These are phyloP conservation scores for Oreochromis mossambicus DNA, from an alignment of 2,797 vertebrate genomes.

Conservation along the genomic window DNA sequence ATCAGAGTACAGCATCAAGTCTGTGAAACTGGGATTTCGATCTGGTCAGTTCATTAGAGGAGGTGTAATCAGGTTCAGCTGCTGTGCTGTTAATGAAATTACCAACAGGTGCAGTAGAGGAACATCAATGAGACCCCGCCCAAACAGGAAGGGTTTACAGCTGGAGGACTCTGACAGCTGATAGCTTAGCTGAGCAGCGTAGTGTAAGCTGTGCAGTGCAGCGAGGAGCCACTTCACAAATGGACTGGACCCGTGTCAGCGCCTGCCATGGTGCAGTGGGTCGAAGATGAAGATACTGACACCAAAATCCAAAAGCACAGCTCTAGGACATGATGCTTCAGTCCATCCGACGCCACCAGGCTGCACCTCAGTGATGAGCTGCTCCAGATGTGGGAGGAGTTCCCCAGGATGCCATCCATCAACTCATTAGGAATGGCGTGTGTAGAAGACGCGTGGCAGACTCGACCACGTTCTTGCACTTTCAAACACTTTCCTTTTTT, in stretches of 20 bases:
- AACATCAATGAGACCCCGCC: background rate
- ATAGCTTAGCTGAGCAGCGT: background rate
- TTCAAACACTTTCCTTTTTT: background rate
- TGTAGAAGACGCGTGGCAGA: background rate
- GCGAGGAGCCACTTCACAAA: background rate
- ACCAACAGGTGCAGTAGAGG: background rate
- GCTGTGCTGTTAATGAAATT: background rate
- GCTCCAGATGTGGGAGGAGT: background rate
- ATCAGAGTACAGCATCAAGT: background rate
- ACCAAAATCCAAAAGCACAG: background rate
- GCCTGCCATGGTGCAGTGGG: background rate
- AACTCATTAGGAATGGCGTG: background rate
- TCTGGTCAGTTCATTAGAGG: background rate
- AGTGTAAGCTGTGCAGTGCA: background rate
- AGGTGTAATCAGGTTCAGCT: background rate
- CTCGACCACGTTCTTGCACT: background rate
- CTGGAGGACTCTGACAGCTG: background rate
- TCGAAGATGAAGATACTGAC: background rate
- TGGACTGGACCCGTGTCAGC: background rate
- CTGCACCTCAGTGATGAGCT: background rate
- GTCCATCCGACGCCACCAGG: background rate
- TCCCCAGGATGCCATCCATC: background rate
- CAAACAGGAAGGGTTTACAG: background rate
- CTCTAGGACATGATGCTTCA: background rate
- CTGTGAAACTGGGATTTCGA: background rate